Evolutionary conservation across 2,888 invertebrate species (phyloP).

Genomic region (Dromius quadrimaculatus): DNA sequence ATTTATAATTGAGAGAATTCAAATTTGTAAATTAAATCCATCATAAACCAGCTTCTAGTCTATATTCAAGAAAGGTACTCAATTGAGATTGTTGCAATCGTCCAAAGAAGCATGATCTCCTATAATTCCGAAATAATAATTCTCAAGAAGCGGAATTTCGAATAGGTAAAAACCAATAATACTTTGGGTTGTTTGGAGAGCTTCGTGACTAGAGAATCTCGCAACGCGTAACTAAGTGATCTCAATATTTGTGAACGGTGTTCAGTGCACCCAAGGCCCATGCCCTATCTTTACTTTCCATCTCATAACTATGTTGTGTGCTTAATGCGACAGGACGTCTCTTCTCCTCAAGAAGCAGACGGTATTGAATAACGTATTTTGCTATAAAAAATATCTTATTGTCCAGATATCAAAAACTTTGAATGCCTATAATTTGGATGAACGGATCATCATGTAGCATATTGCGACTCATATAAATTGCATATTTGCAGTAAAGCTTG

Average conservation of each 20-base stretch:
- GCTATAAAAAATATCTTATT: too few relatives aligned
- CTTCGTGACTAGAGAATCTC: too few relatives aligned
- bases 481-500: conserved; percentile 24
- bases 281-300: neutral
- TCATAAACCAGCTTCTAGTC: too few relatives aligned
- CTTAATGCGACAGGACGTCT: conserved; percentile 5
- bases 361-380: too few relatives aligned
- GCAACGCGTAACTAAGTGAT: neutral
- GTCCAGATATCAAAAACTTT: too few relatives aligned
- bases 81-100: too few relatives aligned
- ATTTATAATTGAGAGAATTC: too few relatives aligned
- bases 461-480: conserved; percentile 24
- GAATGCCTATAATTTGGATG: conserved; percentile 7
- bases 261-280: conserved; percentile 18
- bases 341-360: too few relatives aligned
- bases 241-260: neutral
- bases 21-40: too few relatives aligned
- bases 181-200: neutral
- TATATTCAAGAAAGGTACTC: too few relatives aligned
- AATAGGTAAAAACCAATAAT: conserved; percentile 18
- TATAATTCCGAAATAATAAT: too few relatives aligned
- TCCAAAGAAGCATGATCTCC: too few relatives aligned
- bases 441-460: conserved; percentile 59
- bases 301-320: conserved; percentile 17
- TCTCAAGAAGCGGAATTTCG: conserved; percentile 58